These are phyloP conservation scores for Labeo rohita DNA, from an alignment of 2,113 vertebrate species.

Conservation along the genomic window DNA sequence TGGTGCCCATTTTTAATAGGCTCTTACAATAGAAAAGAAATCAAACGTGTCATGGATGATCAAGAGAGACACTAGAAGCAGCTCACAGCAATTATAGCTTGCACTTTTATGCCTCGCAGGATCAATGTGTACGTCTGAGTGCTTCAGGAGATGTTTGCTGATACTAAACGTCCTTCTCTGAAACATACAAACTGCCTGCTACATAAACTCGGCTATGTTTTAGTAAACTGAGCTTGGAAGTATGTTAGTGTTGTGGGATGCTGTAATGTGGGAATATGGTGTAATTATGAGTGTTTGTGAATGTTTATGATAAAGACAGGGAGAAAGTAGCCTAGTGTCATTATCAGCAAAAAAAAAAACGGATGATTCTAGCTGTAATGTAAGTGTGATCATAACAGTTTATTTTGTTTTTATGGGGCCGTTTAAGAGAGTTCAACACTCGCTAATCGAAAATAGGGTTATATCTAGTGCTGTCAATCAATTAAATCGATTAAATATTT, in stretches of 20 bases:
- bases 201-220: not conserved
- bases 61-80: conserved; percentile 47
- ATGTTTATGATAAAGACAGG: not conserved
- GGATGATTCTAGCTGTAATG: not conserved
- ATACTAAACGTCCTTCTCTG: conserved; percentile 4
- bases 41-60: conserved; percentile 54
- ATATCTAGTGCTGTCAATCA: too few species aligned
- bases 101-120: conserved; percentile 12
- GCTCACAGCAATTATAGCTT: conserved; percentile 48
- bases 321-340: not conserved
- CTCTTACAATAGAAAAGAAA: conserved; percentile 49
- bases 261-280: not conserved
- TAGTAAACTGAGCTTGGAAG: not conserved
- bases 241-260: not conserved
- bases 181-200: conserved; percentile 1
- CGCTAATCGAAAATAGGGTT: not conserved
- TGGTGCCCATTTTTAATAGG: conserved; percentile 49
- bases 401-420: not conserved
- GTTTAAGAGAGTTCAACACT: not conserved
- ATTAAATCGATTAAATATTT: too few species aligned
- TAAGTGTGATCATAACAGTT: not conserved
- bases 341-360: not conserved
- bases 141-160: conserved; percentile 36
- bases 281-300: not conserved
- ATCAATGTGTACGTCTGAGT: conserved; percentile 42